A percentile compares a stretch with the other conserved stretches of the same genome.
Evolutionary conservation across 2,888 invertebrate species (phyloP).

Genomic region (Anoplius nigerrimus): DNA sequence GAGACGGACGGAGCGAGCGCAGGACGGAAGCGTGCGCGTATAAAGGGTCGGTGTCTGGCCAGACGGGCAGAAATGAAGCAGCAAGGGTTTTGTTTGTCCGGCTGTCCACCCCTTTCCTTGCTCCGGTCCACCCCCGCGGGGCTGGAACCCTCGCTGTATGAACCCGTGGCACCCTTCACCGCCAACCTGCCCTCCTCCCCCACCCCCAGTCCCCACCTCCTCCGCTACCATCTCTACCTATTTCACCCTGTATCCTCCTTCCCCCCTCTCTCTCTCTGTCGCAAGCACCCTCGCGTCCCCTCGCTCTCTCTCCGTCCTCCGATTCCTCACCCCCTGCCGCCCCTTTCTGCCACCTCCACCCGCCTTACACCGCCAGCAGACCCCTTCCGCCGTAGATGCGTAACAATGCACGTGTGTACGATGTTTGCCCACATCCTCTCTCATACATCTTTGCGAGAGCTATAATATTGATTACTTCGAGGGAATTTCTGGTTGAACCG

Average conservation of each 20-base stretch:
- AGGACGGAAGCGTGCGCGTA: conserved; percentile 62
- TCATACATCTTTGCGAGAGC: conserved; percentile 64
- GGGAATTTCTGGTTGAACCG: conserved; percentile 59
- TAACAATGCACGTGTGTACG: conserved; percentile 67
- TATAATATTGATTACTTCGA: conserved; percentile 70
- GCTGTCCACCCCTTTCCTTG: conserved; percentile 72
- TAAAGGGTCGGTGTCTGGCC: conserved; percentile 72
- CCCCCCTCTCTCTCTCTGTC: conserved; percentile 9
- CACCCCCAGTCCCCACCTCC: conserved; percentile 39
- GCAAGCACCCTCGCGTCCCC: conserved; percentile 29
- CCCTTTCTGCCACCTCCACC: conserved; percentile 42
- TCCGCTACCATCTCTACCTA: conserved; percentile 5
- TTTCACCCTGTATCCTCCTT: neutral
- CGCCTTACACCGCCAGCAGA: conserved; percentile 22
- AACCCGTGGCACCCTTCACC: conserved; percentile 52
- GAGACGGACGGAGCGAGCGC: conserved; percentile 27
- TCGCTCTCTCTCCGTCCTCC: conserved; percentile 23
- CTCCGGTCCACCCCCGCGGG: conserved; percentile 55
- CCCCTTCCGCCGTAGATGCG: conserved; percentile 41
- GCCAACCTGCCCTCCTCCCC: conserved; percentile 44
- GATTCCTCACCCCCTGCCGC: conserved; percentile 29
- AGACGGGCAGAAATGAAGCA: conserved; percentile 74
- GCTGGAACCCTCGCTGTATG: conserved; percentile 50
- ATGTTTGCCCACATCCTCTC: conserved; percentile 67
- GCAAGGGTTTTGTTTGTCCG: conserved; percentile 75